phyloP scores from a whole-genome alignment of 1,140 invertebrate genomes.

The Pachyrhynchus sulphureomaculatus region DNA sequence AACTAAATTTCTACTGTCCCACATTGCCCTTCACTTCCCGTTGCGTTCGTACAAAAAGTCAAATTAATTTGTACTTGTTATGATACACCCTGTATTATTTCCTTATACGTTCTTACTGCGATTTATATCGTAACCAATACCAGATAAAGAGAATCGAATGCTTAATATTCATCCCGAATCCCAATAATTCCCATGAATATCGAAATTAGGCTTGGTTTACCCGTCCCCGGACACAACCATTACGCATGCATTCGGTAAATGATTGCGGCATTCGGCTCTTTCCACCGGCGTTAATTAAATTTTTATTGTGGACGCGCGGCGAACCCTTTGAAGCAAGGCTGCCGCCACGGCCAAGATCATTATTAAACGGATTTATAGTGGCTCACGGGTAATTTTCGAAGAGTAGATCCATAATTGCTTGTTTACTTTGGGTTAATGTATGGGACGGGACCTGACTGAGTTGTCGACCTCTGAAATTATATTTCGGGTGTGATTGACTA shows the following conservation, averaged over 20 bases:
- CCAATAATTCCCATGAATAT: conserved; percentile 10
- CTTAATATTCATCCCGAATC: conserved; percentile 3
- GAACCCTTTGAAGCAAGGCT: conserved; percentile 9
- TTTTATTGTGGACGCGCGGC: conserved; percentile 22
- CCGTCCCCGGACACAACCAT: not conserved
- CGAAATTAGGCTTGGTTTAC: conserved; percentile 1
- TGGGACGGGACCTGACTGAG: conserved; percentile 6
- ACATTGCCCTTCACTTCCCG: too few species aligned
- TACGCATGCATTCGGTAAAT: conserved; percentile 3
- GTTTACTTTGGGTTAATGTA: conserved; percentile 24
- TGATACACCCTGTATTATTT: too few species aligned
- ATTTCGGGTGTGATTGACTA: too few species aligned
- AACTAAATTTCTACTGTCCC: too few species aligned
- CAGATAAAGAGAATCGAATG: too few species aligned
- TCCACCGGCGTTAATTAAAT: conserved; percentile 22
- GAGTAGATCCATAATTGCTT: conserved; percentile 22
- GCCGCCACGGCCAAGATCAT: conserved; percentile 6
- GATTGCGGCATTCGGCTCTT: conserved; percentile 6
- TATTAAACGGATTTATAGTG: conserved; percentile 22
- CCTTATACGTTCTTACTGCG: too few species aligned
- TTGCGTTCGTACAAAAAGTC: too few species aligned
- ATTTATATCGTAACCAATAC: too few species aligned
- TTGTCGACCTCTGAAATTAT: not conserved
- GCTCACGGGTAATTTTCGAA: conserved; percentile 20
- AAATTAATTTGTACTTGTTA: too few species aligned